phyloP scores from a whole-genome alignment of 2,797 vertebrate species.

The Crenuchus spilurus region DNA sequence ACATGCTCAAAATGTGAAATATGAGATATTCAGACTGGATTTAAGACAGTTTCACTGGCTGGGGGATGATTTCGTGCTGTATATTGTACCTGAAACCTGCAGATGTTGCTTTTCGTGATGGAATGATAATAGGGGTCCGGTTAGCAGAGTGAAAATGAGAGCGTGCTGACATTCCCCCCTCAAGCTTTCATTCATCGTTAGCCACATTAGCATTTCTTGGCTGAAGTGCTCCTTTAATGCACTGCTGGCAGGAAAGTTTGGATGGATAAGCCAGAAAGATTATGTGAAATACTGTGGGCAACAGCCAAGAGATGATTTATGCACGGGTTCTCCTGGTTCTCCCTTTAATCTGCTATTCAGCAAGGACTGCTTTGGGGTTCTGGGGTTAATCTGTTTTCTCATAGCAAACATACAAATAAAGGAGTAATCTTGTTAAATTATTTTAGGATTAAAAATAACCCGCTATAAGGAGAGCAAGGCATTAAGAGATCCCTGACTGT shows the following conservation, averaged over 20 bases:
- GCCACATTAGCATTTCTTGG: background rate
- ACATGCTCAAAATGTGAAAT: no score
- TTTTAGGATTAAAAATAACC: conserved; percentile 29
- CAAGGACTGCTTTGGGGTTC: background rate
- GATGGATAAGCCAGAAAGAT: conserved; percentile 35
- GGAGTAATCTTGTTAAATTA: conserved; percentile 18
- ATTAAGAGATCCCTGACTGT: background rate
- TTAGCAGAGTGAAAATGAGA: background rate
- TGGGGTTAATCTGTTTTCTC: conserved; percentile 24
- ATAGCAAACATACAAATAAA: background rate
- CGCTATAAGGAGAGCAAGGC: background rate
- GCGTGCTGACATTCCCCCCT: background rate
- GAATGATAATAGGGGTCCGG: background rate
- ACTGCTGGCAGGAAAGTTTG: conserved; percentile 40
- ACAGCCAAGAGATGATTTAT: conserved; percentile 35
- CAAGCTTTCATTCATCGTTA: background rate
- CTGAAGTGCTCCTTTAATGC: conserved; percentile 32
- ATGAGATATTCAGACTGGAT: no score
- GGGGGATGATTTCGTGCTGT: no score
- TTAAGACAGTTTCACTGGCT: no score
- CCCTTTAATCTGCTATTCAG: background rate
- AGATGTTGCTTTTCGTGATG: background rate
- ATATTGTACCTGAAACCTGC: background rate
- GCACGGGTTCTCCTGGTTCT: background rate
- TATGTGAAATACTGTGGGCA: conserved; percentile 5